Evolutionary conservation across 2,888 invertebrate genomes (phyloP), one percentile per base, ranked within the genome.

Genomic region (Silvanus unidentatus): DNA sequence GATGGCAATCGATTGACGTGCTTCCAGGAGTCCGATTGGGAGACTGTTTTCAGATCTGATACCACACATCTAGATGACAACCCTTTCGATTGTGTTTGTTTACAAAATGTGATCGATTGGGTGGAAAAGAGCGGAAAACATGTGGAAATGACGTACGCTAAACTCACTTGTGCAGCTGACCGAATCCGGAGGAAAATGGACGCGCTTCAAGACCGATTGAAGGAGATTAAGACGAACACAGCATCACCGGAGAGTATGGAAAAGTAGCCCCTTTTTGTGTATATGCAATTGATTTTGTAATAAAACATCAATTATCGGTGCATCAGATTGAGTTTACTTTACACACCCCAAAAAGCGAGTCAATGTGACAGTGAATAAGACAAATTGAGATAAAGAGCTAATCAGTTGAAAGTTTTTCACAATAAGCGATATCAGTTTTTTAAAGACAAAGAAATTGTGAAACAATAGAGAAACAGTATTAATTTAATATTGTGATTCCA

Each of bases 1-100:
- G 52, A 55, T 40, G 40, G 51, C 16, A 64, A 64, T 47, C 49
- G 58, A 22, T 50, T 64, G 4, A 50, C 32, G n/a, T 63, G 64
- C 48, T 47, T 62, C 12, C 40, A 48, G 14, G 52, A 37, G 16
- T 55, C 13, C 14, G 50, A 62, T 41, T 44, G 55, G 11, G 44
- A 48, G 11, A 52, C 55, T 22, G 42, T 62, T 12, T 50, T 64
- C 6, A 60, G 51, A 40, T 62, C 61, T 4, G 45, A 56, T 22
- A 50, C 44, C 4, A 62, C 54, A 2, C 50, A 58, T 42, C 44
- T 64, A 4, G 61, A 59, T 39, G 50, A 49, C 2, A 61, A 63
- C 48, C 61, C 63, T 2, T 55, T 57, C 38, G 52, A 61, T 12
- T 63, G 63, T 44, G 39, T 42, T 10, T 63, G 63, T 40, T 51